phyloP scores from a whole-genome alignment of 2,888 invertebrate genomes.

The Drosophila testacea region DNA sequence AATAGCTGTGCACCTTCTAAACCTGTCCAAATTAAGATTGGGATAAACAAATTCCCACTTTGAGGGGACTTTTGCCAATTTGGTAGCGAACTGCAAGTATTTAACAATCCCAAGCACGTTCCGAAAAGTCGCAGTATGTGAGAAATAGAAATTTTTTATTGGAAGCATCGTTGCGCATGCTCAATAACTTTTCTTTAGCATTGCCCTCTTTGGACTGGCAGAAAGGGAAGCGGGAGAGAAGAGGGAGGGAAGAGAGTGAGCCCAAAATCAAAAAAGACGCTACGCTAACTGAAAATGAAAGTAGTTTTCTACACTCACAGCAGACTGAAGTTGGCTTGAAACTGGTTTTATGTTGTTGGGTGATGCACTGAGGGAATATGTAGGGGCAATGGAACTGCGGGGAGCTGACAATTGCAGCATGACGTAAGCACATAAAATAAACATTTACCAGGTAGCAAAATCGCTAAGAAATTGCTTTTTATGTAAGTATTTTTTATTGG shows the following conservation, averaged over 20 bases:
- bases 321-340: slow-evolving; percentile 48
- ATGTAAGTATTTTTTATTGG: slow-evolving; percentile 42
- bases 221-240: neutral
- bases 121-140: slow-evolving; percentile 8
- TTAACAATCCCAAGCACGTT: slow-evolving; percentile 55
- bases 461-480: slow-evolving; percentile 49
- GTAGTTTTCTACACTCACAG: slow-evolving; percentile 53
- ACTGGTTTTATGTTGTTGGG: slow-evolving; percentile 59
- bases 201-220: neutral
- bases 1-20: slow-evolving; percentile 14
- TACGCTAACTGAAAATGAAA: slow-evolving; percentile 65
- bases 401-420: slow-evolving; percentile 47
- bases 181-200: slow-evolving; percentile 49
- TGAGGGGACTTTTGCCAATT: slow-evolving; percentile 21
- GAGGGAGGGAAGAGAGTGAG: slow-evolving; percentile 5
- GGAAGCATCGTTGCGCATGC: slow-evolving; percentile 61
- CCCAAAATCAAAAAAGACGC: slow-evolving; percentile 37
- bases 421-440: slow-evolving; percentile 56
- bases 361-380: slow-evolving; percentile 12
- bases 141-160: slow-evolving; percentile 29
- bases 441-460: slow-evolving; percentile 36
- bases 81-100: slow-evolving; percentile 1
- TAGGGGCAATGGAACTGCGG: neutral
- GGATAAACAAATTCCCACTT: slow-evolving; percentile 17
- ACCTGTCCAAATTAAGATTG: slow-evolving; percentile 1